Base-by-base conservation (phyloP, 1,140 invertebrate genomes). In the Tribolium castaneum region DNA sequence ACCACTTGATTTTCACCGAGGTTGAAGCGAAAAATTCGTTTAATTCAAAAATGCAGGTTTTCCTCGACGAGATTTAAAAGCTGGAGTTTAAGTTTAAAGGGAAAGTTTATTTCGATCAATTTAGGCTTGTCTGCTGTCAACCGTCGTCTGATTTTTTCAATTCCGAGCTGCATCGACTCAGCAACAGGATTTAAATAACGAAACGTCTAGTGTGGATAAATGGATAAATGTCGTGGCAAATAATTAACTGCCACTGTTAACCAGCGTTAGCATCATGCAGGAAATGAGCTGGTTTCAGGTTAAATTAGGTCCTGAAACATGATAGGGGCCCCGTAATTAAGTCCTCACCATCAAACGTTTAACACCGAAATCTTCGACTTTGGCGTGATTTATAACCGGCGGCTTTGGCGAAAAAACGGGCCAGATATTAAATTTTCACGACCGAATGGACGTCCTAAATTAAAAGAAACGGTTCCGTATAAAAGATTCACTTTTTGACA, bases 381-480 rank as follows among this genome's bases (percentile, higher is more conserved):
- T 22, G 19, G 19, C 9, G 59, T 35, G 30, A 66, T 66, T 66
- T 66, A 66, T 66, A 3, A 34, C 59, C n/a, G 22, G n/a, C n/a
- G n/a, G n/a, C n/a, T 19, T 19, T 19, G 16, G 16, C n/a, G 2
- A 54, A 54, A 54, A 54, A 19, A 12, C 52, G 54, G 6, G n/a
- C 59, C 2, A n/a, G 59, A 39, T 35, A 66, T 66, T 35, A 66
- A 66, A 66, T 66, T 66, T 66, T 66, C 59, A 66, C 13, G 1
- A 66, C 39, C 59, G 59, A 66, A 35, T 66, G 59, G 59, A 35
- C 12, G 14, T 66, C 14, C 34, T 66, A 66, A 66, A 66, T 66
- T 12, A 66, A 35, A 13, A 34, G 59, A 35, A 52, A 66, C 30
- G 25, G 30, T 19, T 22, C n/a, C 5, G 6, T n/a, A 30, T 59